These are phyloP conservation scores for Sphenodon punctatus DNA, from an alignment of 2,797 vertebrate genomes.

Conservation along the genomic window DNA sequence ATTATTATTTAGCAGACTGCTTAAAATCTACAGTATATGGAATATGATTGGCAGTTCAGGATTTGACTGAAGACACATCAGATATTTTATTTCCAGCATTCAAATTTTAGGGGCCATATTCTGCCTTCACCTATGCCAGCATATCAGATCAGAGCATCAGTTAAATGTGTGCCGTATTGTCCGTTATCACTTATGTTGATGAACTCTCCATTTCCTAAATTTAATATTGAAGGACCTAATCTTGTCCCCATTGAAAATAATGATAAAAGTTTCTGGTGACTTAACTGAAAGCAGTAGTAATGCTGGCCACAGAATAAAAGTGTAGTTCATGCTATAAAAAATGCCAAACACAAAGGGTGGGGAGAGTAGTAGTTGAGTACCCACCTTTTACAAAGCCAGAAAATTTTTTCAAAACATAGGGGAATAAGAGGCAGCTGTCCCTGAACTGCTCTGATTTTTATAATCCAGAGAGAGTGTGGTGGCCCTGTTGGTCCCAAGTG, in stretches of 20 bases:
- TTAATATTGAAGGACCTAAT: not conserved
- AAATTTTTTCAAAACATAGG: constrained; percentile 56
- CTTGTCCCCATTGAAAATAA: constrained; percentile 33
- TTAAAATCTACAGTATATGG: constrained; percentile 57
- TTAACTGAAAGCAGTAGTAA: constrained; percentile 42
- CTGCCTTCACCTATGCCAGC: constrained; percentile 56
- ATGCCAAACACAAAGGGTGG: not conserved
- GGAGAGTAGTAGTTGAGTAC: constrained; percentile 32
- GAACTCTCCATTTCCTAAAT: constrained; percentile 15
- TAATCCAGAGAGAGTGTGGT: too few relatives aligned
- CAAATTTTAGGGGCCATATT: constrained; percentile 63
- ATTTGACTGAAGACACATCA: constrained; percentile 66
- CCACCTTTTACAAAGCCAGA: constrained; percentile 37
- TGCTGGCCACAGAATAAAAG: constrained; percentile 30
- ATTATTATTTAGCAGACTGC: constrained; percentile 65
- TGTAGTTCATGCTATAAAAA: constrained; percentile 40
- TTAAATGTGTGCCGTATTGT: constrained; percentile 17
- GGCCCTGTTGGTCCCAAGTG: too few relatives aligned
- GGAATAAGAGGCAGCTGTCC: constrained; percentile 54
- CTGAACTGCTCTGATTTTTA: constrained; percentile 52
- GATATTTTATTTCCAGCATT: constrained; percentile 66
- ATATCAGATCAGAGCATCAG: constrained; percentile 20
- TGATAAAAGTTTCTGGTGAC: constrained; percentile 37
- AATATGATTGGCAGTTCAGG: constrained; percentile 59
- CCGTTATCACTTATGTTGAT: constrained; percentile 28